Conservation (phyloP, 1,140 invertebrate species). For the Zaprionus davidi region DNA sequence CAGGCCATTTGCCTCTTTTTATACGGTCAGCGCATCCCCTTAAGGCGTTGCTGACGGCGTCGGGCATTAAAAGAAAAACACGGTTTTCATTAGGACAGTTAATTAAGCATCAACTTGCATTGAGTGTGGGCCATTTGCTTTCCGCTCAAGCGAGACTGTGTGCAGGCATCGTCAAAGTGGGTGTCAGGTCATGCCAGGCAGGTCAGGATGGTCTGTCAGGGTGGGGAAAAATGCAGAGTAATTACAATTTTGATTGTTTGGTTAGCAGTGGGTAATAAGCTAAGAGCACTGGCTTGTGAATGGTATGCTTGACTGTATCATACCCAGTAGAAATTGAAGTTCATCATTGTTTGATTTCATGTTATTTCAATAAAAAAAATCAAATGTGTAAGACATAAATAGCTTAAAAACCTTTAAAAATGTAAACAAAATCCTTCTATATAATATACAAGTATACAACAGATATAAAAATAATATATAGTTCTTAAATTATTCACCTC, state of each 20-base stretch:
- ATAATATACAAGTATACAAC: too few species aligned
- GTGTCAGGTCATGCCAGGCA: not conserved
- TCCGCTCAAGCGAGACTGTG: not conserved
- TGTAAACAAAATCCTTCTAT: too few species aligned
- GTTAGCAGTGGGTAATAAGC: slow-evolving; percentile 5
- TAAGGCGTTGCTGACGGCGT: slow-evolving; percentile 14
- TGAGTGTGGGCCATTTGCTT: slow-evolving; percentile 33
- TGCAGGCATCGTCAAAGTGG: not conserved
- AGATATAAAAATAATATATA: too few species aligned
- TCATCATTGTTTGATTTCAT: not conserved
- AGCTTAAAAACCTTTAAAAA: too few species aligned
- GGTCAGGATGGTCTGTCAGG: not conserved
- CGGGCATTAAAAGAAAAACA: slow-evolving; percentile 43
- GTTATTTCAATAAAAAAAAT: too few species aligned
- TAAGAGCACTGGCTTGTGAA: not conserved
- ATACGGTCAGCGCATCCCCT: slow-evolving; percentile 46
- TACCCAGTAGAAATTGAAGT: not conserved
- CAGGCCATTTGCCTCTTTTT: slow-evolving; percentile 64
- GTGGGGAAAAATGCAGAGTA: not conserved
- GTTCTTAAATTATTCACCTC: too few species aligned
- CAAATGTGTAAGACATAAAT: too few species aligned
- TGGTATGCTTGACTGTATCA: not conserved
- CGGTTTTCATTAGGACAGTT: slow-evolving; percentile 67
- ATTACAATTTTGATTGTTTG: slow-evolving; percentile 16
- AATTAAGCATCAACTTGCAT: slow-evolving; percentile 63